Evolutionary conservation across 2,113 vertebrate genomes (phyloP), one percentile per base, ranked within the genome.

Genomic region (Geococcyx californianus): DNA sequence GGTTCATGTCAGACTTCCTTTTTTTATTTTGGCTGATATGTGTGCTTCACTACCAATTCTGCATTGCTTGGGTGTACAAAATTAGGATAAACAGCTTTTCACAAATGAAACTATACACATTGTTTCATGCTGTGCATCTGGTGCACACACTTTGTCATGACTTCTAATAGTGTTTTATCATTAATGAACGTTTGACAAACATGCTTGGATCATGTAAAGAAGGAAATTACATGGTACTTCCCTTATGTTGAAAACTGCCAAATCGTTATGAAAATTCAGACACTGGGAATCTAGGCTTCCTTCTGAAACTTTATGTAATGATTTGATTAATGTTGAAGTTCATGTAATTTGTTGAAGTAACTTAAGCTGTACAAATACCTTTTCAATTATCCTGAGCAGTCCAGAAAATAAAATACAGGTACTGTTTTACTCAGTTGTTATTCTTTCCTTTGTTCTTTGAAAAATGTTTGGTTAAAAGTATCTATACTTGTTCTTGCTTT

Each of bases 251-350:
- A 87, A 81, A 92, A 63, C 72, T 72, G 78, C 80, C 51, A 73
- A 68, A 56, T 49, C 59, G 42, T 70, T 79, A 28, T 82, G 75
- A 88, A 85, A 85, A 82, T 78, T 84, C 81, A 87, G 84, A 59
- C 51, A 52, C 26, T 66, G 59, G 44, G 36, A 68, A 40, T 94
- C 36, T 82, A 58, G 44, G 5, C 60, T 81, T 85, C 54, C 36
- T 92, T 80, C 56, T 60, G 31, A 79, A 94, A 63, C 54, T 79
- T 92, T 38, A 34, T 34, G 2, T 87, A 86, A 45, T 73, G 25
- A 56, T 89, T 95, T 95, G 75, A 93, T 95, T 97, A 91, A 96
- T 90, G 72, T 45, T 62, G 38, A 94, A 59, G 60, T 88, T 90
- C 93, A 90, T 81, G 64, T 60, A 64, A 70, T 90, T 88, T 86